These are phyloP conservation scores for Siphlonurus alternatus DNA, from an alignment of 2,888 invertebrate genomes.

Conservation along the genomic window DNA sequence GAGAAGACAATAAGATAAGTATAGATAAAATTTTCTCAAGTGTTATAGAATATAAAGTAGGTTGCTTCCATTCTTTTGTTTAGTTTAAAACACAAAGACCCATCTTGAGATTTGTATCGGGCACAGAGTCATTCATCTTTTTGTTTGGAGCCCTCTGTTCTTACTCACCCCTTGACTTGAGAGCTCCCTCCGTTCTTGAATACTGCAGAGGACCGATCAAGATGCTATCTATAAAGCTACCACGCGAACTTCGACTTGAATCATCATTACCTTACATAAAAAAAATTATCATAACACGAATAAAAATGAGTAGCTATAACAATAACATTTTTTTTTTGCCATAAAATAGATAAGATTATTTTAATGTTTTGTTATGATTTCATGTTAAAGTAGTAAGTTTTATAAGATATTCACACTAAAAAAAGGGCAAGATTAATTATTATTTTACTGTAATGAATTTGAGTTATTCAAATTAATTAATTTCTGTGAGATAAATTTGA, in stretches of 20 bases:
- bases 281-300: no score
- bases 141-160: neutral
- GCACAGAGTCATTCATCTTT: neutral
- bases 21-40: neutral
- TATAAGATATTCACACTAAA: no score
- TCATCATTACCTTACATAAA: neutral
- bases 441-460: no score
- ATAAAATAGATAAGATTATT: no score
- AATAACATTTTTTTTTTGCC: no score
- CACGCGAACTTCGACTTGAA: neutral
- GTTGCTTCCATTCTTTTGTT: neutral
- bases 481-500: no score
- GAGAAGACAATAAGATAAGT: neutral
- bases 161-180: neutral
- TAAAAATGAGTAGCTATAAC: no score
- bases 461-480: no score
- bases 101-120: neutral
- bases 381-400: no score
- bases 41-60: neutral
- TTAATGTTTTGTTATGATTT: no score
- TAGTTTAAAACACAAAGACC: neutral
- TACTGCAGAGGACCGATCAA: neutral
- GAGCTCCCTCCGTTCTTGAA: neutral
- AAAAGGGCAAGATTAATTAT: no score
- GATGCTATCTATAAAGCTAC: neutral